phyloP scores from a whole-genome alignment of 2,797 vertebrate species.

The Chaetodon trifasciatus region DNA sequence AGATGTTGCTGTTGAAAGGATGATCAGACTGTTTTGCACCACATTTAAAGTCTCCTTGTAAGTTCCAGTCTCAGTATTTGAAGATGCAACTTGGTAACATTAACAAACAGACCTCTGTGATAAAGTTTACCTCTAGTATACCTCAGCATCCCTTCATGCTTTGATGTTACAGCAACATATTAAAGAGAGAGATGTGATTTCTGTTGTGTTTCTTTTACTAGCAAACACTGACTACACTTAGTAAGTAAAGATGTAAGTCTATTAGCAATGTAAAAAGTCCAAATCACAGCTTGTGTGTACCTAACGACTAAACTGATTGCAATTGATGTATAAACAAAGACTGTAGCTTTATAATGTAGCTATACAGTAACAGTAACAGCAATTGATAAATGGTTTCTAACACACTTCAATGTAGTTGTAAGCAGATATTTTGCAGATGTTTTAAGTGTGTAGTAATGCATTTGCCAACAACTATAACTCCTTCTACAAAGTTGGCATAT shows the following conservation, averaged over 20 bases:
- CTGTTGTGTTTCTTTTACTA: neutral
- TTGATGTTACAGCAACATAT: neutral
- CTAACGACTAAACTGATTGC: neutral
- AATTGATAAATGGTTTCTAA: neutral
- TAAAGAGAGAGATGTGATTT: neutral
- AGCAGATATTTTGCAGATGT: neutral
- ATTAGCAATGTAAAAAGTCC: neutral
- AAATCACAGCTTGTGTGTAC: neutral
- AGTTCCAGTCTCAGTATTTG: conserved; percentile 7
- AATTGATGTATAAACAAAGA: neutral
- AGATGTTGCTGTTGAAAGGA: conserved; percentile 44
- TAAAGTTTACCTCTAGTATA: no score
- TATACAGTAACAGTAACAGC: neutral
- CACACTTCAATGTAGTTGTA: neutral
- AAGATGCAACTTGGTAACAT: conserved; percentile 5
- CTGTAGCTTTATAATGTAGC: no score
- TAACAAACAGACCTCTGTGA: neutral
- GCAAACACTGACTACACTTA: neutral
- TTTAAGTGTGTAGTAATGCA: neutral
- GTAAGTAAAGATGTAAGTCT: neutral
- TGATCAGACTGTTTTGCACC: conserved; percentile 29
- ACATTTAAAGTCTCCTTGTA: conserved; percentile 21
- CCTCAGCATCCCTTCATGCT: neutral
- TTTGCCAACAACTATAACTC: neutral
- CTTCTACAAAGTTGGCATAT: no score